These are phyloP conservation scores for Drosophila sucinea DNA, from an alignment of 1,140 invertebrate genomes.

Conservation along the genomic window DNA sequence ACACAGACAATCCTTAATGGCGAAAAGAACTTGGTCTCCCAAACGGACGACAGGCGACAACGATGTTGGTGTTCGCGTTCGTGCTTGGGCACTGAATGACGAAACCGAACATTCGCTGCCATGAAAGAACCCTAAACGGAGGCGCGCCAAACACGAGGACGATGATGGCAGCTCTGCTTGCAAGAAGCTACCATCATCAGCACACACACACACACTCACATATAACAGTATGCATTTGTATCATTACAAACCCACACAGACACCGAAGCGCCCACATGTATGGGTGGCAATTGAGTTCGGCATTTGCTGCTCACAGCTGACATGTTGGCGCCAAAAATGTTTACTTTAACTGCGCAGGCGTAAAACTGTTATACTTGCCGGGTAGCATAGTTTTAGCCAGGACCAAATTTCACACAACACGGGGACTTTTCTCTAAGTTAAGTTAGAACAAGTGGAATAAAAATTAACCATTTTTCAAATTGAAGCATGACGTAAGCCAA, in stretches of 20 bases:
- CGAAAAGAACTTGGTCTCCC: slow-evolving; percentile 46
- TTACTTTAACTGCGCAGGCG: slow-evolving; percentile 41
- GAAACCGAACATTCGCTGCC: slow-evolving; percentile 46
- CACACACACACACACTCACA: slow-evolving; percentile 22
- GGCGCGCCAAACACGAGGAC: slow-evolving; percentile 67
- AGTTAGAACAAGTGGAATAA: too few species aligned
- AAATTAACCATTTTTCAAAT: too few species aligned
- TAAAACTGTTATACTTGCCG: slow-evolving; percentile 45
- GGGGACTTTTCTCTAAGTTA: neutral
- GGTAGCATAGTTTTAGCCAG: slow-evolving; percentile 49
- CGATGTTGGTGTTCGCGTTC: slow-evolving; percentile 52
- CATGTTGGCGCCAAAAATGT: slow-evolving; percentile 70
- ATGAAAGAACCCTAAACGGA: slow-evolving; percentile 45
- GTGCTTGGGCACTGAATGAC: slow-evolving; percentile 61
- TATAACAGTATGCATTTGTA: neutral
- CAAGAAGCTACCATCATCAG: slow-evolving; percentile 71
- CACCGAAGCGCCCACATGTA: slow-evolving; percentile 3
- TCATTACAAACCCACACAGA: slow-evolving; percentile 12
- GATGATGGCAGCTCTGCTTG: slow-evolving; percentile 74
- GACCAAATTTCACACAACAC: neutral
- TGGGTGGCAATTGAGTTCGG: slow-evolving; percentile 56
- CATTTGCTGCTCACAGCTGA: slow-evolving; percentile 49
- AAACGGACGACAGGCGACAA: slow-evolving; percentile 13
- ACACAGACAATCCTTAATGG: slow-evolving; percentile 34
- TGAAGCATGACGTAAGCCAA: too few species aligned